Base-by-base conservation (phyloP, 1,140 invertebrate species). In the Lamellibrachia luymesi region DNA sequence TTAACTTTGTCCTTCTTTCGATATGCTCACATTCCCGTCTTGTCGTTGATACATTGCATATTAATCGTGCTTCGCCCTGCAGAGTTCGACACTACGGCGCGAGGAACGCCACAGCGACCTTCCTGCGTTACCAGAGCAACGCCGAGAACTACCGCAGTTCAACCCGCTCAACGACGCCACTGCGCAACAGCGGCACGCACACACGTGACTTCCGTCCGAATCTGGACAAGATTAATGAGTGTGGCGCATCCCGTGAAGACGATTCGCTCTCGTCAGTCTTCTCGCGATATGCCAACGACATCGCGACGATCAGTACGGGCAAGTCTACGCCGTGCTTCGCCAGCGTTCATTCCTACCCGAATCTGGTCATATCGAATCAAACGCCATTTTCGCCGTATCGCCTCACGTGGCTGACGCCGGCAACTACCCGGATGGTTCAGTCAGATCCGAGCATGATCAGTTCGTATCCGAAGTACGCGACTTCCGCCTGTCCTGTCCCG, bases 41-140 rank as follows among this genome's bases (percentile, higher is more conserved):
- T 80, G 64, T 22, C 13, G 5, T 80, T 10, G 13, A 56, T 56
- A 80, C 64, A 22, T 10, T 17, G 64, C 8, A 80, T 80, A 2
- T 80, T 80, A 22, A 17, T 22, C 25, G 13, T 17, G 64, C 2
- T 22, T 22, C 7, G 7, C 25, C 64, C 64, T 22, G 64, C 64
- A 17, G 64, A 22, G 64, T 80, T 17, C 64, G 64, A 2, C 13
- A 6, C 25, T 80, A 80, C 64, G 64, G 17, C 52, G 64, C 7
- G 64, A 17, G 13, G 64, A 17, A 80, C 13, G 64, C 64, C 25
- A 22, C 64, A 0, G 64, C 64, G 64, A 80, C 13, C 17, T 80
- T 80, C 64, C 64, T 80, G 64, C 64, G 64, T 80, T 80, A 80
- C 64, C 64, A 80, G 64, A 80, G 64, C 64, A 80, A 80, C 64